A percentile compares a stretch with the other conserved stretches of the same genome.
phyloP scores from a whole-genome alignment of 1,140 invertebrate genomes.

The Mamestra configurata region DNA sequence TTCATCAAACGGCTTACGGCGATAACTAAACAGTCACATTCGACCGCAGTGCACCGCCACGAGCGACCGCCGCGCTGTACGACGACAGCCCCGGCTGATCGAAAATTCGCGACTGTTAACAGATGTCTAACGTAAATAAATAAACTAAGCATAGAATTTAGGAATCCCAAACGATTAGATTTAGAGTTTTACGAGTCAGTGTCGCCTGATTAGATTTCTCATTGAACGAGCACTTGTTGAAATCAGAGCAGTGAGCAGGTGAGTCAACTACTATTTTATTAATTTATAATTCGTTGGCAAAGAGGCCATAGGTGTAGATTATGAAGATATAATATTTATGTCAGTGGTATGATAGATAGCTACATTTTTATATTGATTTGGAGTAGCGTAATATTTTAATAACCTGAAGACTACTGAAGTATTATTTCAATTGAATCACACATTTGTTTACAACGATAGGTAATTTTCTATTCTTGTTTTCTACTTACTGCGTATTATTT shows the following conservation, averaged over 20 bases:
- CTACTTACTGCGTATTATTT: no score
- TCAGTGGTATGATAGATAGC: no score
- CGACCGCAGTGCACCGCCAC: constrained; percentile 85
- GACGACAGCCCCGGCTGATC: constrained; percentile 81
- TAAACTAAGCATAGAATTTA: constrained; percentile 47
- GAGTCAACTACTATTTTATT: constrained; percentile 38
- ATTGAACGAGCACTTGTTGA: constrained; percentile 28
- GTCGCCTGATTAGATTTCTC: background rate
- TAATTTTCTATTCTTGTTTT: no score
- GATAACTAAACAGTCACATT: constrained; percentile 64
- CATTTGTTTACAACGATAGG: no score
- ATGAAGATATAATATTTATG: background rate
- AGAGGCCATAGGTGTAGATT: background rate
- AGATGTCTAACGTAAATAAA: constrained; percentile 63
- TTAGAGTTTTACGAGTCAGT: background rate
- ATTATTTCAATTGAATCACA: no score
- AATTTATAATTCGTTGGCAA: background rate
- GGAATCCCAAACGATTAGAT: background rate
- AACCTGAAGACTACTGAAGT: no score
- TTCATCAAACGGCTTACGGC: constrained; percentile 49
- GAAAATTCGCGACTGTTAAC: constrained; percentile 68
- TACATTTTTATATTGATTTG: no score
- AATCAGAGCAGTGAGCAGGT: constrained; percentile 47
- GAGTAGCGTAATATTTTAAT: no score
- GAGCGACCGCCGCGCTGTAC: constrained; percentile 72